Conservation (phyloP, 2,888 invertebrate genomes). For the Sericinus montela region DNA sequence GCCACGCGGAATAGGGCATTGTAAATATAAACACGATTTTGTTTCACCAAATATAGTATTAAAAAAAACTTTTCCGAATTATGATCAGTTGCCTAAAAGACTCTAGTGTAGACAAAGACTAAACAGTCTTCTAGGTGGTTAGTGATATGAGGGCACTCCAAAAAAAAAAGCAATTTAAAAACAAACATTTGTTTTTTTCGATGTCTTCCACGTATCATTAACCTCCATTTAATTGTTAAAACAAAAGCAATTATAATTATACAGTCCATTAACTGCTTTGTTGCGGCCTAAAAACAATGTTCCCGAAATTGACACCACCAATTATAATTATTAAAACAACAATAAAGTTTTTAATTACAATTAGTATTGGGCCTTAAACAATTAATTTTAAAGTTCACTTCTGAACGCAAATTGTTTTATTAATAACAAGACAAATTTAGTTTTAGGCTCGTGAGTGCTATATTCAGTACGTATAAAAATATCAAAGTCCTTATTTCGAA, state of each 20-base stretch:
- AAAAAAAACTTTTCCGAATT: too few species aligned
- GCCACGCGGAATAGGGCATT: too few species aligned
- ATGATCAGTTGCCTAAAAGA: too few species aligned
- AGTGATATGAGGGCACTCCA: too few species aligned
- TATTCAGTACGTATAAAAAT: neutral
- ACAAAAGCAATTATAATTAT: constrained; percentile 37
- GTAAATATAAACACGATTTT: too few species aligned
- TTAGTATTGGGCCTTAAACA: neutral
- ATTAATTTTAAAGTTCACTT: neutral
- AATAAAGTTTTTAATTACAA: constrained; percentile 5
- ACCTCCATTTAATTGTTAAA: constrained; percentile 39
- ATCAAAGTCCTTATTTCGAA: constrained; percentile 8
- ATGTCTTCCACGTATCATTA: constrained; percentile 43
- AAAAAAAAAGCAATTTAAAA: too few species aligned
- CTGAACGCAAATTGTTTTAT: neutral
- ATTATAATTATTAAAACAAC: constrained; percentile 21
- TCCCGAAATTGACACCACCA: constrained; percentile 18
- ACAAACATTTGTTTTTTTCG: constrained; percentile 25
- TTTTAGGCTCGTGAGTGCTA: neutral
- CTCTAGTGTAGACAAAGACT: too few species aligned
- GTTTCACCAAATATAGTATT: too few species aligned
- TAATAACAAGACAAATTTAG: neutral
- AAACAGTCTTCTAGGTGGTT: too few species aligned
- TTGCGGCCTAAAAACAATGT: constrained; percentile 27
- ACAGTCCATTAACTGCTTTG: constrained; percentile 45